phyloP scores from a whole-genome alignment of 2,113 vertebrate genomes.

The Indicator maculatus region DNA sequence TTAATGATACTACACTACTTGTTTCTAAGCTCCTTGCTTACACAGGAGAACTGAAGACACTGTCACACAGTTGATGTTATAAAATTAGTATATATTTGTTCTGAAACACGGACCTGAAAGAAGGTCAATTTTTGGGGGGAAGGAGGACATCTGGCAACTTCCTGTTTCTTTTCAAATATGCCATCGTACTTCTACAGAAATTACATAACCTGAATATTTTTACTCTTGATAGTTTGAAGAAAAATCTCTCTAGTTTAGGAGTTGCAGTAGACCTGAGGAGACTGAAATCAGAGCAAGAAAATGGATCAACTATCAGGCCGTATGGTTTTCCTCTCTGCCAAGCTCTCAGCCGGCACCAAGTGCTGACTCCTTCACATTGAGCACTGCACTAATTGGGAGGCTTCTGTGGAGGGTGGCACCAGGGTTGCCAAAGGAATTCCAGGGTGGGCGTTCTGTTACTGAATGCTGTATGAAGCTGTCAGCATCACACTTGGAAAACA shows the following conservation, averaged over 20 bases:
- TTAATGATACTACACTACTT: background rate
- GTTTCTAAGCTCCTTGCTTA: background rate
- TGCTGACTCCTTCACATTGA: background rate
- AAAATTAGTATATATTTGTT: background rate
- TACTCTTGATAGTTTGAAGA: background rate
- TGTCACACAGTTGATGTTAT: background rate
- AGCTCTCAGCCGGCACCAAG: background rate
- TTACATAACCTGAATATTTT: background rate
- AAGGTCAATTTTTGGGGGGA: fast-evolving
- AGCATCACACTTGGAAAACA: background rate
- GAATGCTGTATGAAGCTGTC: background rate
- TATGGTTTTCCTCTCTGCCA: background rate
- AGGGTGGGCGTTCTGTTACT: background rate
- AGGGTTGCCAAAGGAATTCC: background rate
- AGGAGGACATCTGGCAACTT: background rate
- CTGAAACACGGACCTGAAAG: background rate
- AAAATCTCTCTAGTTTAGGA: background rate
- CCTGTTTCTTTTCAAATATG: background rate
- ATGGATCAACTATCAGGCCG: background rate
- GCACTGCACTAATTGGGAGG: background rate
- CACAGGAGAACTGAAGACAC: background rate
- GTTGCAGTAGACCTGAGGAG: background rate
- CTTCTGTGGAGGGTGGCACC: background rate
- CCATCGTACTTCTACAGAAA: background rate
- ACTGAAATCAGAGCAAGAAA: background rate